phyloP scores from a whole-genome alignment of 2,888 invertebrate genomes.

The Chrysolina americana region DNA sequence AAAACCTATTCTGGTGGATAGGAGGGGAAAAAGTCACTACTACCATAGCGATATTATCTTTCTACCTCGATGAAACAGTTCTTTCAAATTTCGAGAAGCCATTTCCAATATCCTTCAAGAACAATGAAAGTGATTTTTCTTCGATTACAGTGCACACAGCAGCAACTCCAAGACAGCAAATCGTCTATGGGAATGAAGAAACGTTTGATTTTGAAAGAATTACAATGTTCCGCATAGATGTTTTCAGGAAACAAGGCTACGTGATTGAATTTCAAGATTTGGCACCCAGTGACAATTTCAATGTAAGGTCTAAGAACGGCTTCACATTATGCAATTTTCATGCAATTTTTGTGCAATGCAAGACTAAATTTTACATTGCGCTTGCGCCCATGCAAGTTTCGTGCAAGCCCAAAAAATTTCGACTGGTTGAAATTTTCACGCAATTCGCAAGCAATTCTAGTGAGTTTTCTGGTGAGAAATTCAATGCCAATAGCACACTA shows the following conservation, averaged over 20 bases:
- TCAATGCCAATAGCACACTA: too few species aligned
- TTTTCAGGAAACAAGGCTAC: constrained; percentile 43
- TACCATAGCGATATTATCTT: constrained; percentile 32
- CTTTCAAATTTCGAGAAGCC: constrained; percentile 38
- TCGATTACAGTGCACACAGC: constrained; percentile 28
- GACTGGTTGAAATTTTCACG: too few species aligned
- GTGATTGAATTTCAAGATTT: constrained; percentile 48
- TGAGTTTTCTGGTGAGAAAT: too few species aligned
- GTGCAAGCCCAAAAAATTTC: too few species aligned
- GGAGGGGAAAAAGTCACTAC: constrained; percentile 26
- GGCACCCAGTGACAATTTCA: constrained; percentile 14
- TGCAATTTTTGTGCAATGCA: too few species aligned
- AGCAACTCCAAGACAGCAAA: constrained; percentile 33
- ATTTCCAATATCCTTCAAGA: constrained; percentile 39
- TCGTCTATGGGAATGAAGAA: constrained; percentile 16
- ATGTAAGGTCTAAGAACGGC: too few species aligned
- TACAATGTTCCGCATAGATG: constrained; percentile 50
- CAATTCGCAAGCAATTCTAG: too few species aligned
- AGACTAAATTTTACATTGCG: too few species aligned
- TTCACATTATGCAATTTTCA: too few species aligned
- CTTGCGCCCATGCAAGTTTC: too few species aligned
- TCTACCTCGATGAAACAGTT: constrained; percentile 10
- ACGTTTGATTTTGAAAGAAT: constrained; percentile 46
- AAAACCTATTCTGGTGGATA: constrained; percentile 49
- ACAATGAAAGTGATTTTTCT: background rate